Evolutionary conservation across 2,888 invertebrate species (phyloP).

Genomic region (Trypoxylon attenuatum): DNA sequence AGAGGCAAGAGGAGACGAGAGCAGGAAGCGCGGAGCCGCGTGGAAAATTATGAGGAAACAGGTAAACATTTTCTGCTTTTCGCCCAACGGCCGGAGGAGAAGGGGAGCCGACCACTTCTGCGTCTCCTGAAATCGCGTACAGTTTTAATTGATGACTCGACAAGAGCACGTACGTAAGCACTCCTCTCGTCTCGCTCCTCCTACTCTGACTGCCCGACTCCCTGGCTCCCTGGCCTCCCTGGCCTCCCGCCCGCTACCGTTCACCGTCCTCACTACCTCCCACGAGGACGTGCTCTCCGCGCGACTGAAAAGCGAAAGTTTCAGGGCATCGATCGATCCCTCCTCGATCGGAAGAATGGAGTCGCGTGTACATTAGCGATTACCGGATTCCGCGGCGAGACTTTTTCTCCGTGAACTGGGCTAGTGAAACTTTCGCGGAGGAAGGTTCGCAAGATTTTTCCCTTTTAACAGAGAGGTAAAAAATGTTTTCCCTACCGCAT

Average conservation of each 20-base stretch:
- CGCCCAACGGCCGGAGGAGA: not conserved
- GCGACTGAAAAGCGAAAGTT: conserved; percentile 41
- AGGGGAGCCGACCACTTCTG: not conserved
- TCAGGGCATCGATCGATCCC: conserved; percentile 30
- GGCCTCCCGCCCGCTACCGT: too few relatives aligned
- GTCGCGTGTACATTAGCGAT: conserved; percentile 19
- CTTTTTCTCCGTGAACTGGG: not conserved
- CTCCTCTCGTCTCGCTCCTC: too few relatives aligned
- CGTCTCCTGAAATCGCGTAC: conserved; percentile 4
- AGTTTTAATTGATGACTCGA: not conserved
- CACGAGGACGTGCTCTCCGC: conserved; percentile 12
- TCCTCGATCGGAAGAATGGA: not conserved
- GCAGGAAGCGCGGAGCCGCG: conserved; percentile 11
- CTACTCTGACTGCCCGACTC: too few relatives aligned
- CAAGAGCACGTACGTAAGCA: not conserved
- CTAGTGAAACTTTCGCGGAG: not conserved
- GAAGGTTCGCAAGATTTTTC: not conserved
- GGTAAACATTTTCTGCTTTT: conserved; percentile 33
- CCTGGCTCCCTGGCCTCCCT: too few relatives aligned
- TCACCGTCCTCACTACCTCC: not conserved
- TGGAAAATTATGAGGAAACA: conserved; percentile 50
- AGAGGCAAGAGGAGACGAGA: not conserved
- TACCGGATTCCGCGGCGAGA: not conserved
- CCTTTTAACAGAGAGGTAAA: not conserved
- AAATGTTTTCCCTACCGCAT: too few relatives aligned